A percentile compares a stretch with the other conserved stretches of the same genome.
Conservation (phyloP, 1,140 invertebrate species). For the Microvelia longipes region DNA sequence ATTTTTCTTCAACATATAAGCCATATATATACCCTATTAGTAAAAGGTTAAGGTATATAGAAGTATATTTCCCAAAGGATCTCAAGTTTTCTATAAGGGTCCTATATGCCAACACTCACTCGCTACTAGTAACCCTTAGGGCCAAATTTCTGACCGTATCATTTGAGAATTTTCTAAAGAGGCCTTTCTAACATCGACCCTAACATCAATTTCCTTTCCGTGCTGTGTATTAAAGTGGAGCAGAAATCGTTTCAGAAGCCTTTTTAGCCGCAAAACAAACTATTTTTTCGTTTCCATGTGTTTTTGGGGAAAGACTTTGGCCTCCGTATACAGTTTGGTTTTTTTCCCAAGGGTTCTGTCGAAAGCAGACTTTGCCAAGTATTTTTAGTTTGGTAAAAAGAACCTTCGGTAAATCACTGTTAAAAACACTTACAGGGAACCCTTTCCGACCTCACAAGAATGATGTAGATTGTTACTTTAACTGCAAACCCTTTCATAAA, state of each 20-base stretch:
- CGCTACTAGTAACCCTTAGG: no score
- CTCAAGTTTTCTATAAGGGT: no score
- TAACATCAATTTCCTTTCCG: not conserved
- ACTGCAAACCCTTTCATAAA: no score
- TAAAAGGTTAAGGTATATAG: not conserved
- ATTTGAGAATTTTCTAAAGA: not conserved
- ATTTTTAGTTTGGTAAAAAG: not conserved
- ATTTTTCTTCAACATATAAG: no score
- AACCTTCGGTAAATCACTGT: not conserved
- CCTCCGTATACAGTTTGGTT: not conserved
- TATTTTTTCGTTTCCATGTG: not conserved
- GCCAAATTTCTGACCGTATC: not conserved
- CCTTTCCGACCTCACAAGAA: no score
- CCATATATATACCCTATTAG: not conserved
- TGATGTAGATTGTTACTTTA: no score
- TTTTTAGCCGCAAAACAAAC: not conserved
- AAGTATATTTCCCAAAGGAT: not conserved
- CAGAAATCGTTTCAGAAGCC: no score
- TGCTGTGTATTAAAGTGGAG: not conserved
- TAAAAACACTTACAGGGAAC: not conserved
- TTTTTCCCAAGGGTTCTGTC: not conserved
- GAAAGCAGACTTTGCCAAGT: not conserved
- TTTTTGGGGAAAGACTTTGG: not conserved
- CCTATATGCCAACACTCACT: not conserved
- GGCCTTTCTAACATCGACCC: not conserved